Conservation (phyloP, 2,888 invertebrate species). For the Ectropis crepuscularia region DNA sequence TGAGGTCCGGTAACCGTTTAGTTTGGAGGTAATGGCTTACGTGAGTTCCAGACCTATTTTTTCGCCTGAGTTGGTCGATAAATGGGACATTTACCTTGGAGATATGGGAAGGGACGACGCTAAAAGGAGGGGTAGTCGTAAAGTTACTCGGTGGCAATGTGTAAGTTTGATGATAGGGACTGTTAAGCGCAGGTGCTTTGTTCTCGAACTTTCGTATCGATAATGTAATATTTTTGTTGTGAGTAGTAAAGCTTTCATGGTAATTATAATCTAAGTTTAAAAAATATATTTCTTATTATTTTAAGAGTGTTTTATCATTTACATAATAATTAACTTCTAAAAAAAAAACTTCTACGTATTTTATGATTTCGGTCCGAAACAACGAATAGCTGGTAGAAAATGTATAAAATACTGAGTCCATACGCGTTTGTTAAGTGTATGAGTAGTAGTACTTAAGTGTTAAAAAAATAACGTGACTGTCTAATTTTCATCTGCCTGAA, state of each 20-base stretch:
- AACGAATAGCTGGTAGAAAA: no score
- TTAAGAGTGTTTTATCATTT: no score
- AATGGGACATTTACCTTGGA: constrained; percentile 45
- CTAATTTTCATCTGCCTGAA: no score
- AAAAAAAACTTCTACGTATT: no score
- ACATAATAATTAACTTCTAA: no score
- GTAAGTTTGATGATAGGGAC: constrained; percentile 27
- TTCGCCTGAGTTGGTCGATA: constrained; percentile 48
- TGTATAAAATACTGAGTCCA: no score
- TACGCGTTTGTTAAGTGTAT: no score
- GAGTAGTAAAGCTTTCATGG: not conserved
- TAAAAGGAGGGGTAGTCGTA: constrained; percentile 23
- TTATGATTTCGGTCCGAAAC: no score
- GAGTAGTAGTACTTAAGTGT: no score
- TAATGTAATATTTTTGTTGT: not conserved
- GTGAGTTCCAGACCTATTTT: constrained; percentile 65
- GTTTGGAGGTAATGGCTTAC: constrained; percentile 81
- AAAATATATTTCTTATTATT: no score
- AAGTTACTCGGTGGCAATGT: constrained; percentile 21
- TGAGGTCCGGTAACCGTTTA: constrained; percentile 83
- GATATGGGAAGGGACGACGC: constrained; percentile 33
- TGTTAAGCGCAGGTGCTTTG: constrained; percentile 4
- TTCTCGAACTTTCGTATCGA: not conserved
- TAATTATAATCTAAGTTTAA: no score
- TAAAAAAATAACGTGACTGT: no score